Percentiles rank a stretch among this genome's conserved stretches.
Evolutionary conservation across 2,113 vertebrate genomes (phyloP).

Genomic region (Saiga tatarica): DNA sequence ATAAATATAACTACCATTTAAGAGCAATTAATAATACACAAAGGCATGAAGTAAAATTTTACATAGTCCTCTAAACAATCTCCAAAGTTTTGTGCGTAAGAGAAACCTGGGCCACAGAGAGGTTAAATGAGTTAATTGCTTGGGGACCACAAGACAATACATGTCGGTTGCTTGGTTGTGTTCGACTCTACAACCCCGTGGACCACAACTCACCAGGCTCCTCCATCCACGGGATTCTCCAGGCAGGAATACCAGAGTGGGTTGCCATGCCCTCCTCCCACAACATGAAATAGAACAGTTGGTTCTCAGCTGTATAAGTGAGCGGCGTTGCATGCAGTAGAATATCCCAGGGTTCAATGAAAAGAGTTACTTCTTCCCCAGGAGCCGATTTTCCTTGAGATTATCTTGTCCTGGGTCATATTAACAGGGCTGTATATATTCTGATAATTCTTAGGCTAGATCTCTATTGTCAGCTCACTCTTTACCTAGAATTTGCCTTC

Average conservation of each 20-base stretch:
- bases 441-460: neutral
- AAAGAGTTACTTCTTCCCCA: neutral
- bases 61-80: neutral
- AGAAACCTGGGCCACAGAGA: neutral
- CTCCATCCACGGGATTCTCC: accelerated
- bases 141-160: neutral
- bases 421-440: neutral
- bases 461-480: neutral
- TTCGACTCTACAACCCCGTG: accelerated
- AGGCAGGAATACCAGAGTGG: neutral
- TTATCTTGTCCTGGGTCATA: neutral
- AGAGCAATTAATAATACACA: neutral
- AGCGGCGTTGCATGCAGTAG: neutral
- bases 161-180: neutral
- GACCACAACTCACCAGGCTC: neutral
- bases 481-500: neutral
- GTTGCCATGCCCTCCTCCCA: accelerated
- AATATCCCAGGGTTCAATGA: neutral
- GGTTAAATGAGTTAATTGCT: neutral
- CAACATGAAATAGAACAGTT: neutral
- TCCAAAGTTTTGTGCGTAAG: neutral
- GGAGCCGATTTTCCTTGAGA: neutral
- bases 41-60: neutral
- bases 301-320: neutral
- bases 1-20: neutral